These are phyloP conservation scores for Strigamia crassipes DNA, from an alignment of 2,888 invertebrate genomes.

Conservation along the genomic window DNA sequence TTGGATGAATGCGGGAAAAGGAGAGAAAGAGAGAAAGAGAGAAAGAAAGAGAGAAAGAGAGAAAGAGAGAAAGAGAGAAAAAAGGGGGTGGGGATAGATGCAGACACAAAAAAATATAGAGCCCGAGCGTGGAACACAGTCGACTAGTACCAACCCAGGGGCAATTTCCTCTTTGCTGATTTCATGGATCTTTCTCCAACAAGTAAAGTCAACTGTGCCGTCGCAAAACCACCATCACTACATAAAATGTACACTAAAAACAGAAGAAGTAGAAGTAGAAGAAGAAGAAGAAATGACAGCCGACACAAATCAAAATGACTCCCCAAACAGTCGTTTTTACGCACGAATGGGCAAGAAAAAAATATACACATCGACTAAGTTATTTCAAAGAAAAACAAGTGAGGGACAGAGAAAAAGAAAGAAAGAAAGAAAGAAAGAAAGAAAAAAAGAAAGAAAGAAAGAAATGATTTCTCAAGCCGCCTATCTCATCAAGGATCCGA, in stretches of 20 bases:
- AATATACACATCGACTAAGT: not conserved
- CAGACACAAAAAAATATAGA: not conserved
- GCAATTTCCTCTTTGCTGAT: constrained; percentile 10
- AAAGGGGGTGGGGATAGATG: constrained; percentile 4
- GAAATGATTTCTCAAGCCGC: not conserved
- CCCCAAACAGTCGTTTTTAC: constrained; percentile 10
- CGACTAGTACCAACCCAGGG: constrained; percentile 10
- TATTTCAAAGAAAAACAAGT: not conserved
- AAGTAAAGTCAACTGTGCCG: constrained; percentile 4
- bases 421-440: not conserved
- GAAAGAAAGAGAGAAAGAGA: no score
- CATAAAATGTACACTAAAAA: constrained; percentile 10
- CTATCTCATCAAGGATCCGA: constrained; percentile 10
- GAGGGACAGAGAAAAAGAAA: not conserved
- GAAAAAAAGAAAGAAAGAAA: no score
- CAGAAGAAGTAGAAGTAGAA: no score
- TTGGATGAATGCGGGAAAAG: constrained; percentile 7
- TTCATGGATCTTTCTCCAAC: not conserved
- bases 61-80: no score
- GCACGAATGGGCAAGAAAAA: not conserved
- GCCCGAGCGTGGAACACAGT: not conserved
- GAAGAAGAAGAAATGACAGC: not conserved
- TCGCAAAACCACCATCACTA: constrained; percentile 1
- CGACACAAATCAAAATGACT: not conserved
- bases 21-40: no score